phyloP scores from a whole-genome alignment of 1,140 invertebrate genomes.

The Lepidostoma basale region DNA sequence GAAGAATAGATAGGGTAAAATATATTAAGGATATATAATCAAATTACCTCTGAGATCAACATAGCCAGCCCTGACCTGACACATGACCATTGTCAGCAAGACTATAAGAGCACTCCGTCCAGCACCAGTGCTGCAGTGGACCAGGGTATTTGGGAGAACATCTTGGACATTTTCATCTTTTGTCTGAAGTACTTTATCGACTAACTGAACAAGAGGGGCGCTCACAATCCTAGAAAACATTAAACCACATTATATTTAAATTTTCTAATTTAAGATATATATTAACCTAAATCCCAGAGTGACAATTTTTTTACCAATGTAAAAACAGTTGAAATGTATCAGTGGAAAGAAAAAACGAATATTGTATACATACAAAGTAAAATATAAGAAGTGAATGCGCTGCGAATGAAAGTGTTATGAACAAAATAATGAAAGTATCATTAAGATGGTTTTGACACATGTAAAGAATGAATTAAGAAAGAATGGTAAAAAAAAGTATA shows the following conservation, averaged over 20 bases:
- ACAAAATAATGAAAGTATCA: too few species aligned
- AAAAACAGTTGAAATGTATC: too few species aligned
- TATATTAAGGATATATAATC: background rate
- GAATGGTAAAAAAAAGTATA: too few species aligned
- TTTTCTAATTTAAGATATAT: too few species aligned
- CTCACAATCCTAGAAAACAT: conserved; percentile 50
- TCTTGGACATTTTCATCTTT: conserved; percentile 38
- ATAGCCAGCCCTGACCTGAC: conserved; percentile 55
- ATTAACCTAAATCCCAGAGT: too few species aligned
- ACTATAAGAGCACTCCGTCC: conserved; percentile 52
- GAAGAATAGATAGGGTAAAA: background rate
- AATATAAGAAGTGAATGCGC: too few species aligned
- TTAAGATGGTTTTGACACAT: too few species aligned
- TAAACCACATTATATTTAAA: conserved; percentile 5
- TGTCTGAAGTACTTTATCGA: conserved; percentile 50
- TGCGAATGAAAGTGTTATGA: too few species aligned
- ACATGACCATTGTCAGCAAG: conserved; percentile 50
- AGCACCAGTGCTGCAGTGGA: conserved; percentile 47
- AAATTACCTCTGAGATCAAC: conserved; percentile 50
- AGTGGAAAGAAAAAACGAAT: too few species aligned
- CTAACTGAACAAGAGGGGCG: conserved; percentile 53
- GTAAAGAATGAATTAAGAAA: too few species aligned
- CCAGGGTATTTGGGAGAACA: conserved; percentile 28
- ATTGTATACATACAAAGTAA: too few species aligned
- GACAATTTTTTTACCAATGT: too few species aligned